These are phyloP conservation scores for Champsocephalus gunnari DNA, from an alignment of 2,797 vertebrate species.

Conservation along the genomic window DNA sequence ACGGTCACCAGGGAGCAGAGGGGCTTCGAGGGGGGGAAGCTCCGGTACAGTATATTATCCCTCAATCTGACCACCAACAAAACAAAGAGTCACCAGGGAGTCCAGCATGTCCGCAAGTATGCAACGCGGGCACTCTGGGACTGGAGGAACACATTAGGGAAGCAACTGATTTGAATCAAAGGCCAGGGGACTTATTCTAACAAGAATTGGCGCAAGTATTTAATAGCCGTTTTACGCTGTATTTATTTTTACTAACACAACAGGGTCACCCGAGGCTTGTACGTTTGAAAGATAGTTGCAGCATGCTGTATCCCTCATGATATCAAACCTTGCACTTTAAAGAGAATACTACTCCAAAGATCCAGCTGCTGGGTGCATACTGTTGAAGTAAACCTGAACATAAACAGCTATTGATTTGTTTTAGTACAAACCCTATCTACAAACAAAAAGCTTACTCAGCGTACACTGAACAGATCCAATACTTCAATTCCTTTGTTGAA, in stretches of 20 bases:
- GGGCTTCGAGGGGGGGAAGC: constrained; percentile 70
- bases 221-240: neutral
- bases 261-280: neutral
- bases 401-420: neutral
- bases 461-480: neutral
- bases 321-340: constrained; percentile 1
- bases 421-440: neutral
- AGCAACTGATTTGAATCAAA: constrained; percentile 39
- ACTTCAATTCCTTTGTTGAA: constrained; percentile 19
- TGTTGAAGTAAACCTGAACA: neutral
- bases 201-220: constrained; percentile 23
- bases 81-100: constrained; percentile 83
- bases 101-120: constrained; percentile 54
- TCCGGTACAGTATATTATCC: constrained; percentile 75
- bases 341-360: constrained; percentile 17
- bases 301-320: constrained; percentile 2
- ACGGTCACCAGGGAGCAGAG: constrained; percentile 71
- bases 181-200: constrained; percentile 1
- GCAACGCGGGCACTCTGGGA: constrained; percentile 42
- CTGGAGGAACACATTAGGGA: constrained; percentile 23
- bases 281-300: constrained; percentile 8
- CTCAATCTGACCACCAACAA: constrained; percentile 75
- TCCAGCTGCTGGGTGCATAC: neutral
- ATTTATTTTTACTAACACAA: neutral
- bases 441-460: constrained; percentile 9